Evolutionary conservation across 2,888 invertebrate species (phyloP), one percentile per base, ranked within the genome.

Genomic region (Phragmatobia fuliginosa): DNA sequence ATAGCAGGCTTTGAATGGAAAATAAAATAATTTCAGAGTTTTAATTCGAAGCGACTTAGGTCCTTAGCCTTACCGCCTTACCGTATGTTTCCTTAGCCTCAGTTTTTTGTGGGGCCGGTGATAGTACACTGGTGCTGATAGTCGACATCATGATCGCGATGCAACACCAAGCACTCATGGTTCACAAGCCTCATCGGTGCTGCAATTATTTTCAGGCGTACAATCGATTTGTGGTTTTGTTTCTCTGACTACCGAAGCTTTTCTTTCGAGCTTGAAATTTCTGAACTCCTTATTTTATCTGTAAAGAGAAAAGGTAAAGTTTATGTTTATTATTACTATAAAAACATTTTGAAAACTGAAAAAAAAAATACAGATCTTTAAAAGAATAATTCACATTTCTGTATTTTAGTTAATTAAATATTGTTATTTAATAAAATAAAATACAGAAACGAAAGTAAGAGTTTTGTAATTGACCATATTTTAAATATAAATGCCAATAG

Each of bases 111-210:
- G 94, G 94, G 33, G 93, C 91, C 64, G 93, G 94, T 52, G 93
- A 90, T 16, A 94, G 84, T 58, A 93, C 90, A 60, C 91, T 88
- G 70, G 90, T 93, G 87, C 92, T 93, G 87, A 95, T 90, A 83
- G 94, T 91, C 77, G 91, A 88, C 91, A 94, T 92, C 85, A 93
- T 92, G 85, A 95, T 89, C 90, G 92, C 90, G 88, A 94, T 86
- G 85, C 90, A 93, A 90, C 91, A 94, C 94, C 94, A 95, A 87
- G 91, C 88, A 91, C 88, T 91, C 94, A 95, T 95, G 91, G 79
- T 93, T 93, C 90, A 87, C 82, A 83, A 91, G 88, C 90, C 89
- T 86, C 94, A 93, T 94, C 90, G 88, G 92, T 91, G 86, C 88
- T 86, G 85, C 72, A 82, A 84, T 82, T 78, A 79, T 80, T 76